Base-by-base conservation (phyloP, 2,888 invertebrate species). In the Chalcis sispes region DNA sequence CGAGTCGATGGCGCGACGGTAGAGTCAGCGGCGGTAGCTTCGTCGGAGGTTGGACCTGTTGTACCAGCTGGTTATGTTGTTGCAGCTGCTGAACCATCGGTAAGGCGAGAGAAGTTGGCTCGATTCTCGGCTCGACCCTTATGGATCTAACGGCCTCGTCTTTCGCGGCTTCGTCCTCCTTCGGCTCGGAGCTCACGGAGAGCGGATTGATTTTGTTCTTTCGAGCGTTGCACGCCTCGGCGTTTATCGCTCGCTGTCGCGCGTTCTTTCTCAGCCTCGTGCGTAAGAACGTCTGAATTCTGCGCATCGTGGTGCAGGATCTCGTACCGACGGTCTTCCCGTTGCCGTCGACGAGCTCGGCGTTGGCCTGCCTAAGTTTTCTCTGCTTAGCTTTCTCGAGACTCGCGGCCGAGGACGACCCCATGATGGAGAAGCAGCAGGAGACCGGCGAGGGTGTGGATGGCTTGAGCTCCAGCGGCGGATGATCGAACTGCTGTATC, bases 401-500 rank as follows among this genome's bases (percentile, higher is more conserved):
- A 27, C 72, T 81, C 2, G 78, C 70, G 5, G 79, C 65, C 1
- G 79, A 50, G 10, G 81, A 59, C 32, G 83, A 72, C 18, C 81
- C 83, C 61, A 85, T 84, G 0, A 87, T 85, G 4, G 86, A 85
- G 66, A 87, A 88, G 59, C 88, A 88, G 61, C 88, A 88, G 4
- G 87, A 87, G 0, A 88, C 87, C 1, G 88, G 88, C 18, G 88
- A 88, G 0, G 88, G 87, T 0, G 88, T 88, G 7, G 86, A 85
- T 1, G 87, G 86, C 42, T 85, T 87, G 0, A 84, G 72, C 13
- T 86, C 85, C 15, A 80, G 52, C 0, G 78, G 75, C 5, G 78
- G 78, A 2, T 72, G 80, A 54, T 76, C 78, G 72, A 36, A 61
- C 25, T 54, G 65, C 62, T 72, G 72, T 8, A 65, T 27, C 40